Base-by-base conservation (phyloP, 2,888 invertebrate species). In the Onchidella celtica region DNA sequence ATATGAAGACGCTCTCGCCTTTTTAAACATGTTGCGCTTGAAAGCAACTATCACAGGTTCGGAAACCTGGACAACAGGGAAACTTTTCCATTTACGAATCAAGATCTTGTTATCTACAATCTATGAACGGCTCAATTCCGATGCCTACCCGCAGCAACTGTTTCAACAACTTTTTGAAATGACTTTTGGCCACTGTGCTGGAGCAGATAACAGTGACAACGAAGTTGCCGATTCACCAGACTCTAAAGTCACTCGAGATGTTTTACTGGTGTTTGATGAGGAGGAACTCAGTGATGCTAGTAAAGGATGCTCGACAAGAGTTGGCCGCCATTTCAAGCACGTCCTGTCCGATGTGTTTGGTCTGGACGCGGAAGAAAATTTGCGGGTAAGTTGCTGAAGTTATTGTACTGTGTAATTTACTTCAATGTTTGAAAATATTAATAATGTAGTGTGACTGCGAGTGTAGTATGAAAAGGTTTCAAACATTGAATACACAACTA, bases 131-230 rank as follows among this genome's bases (percentile, higher is more conserved):
- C 34, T 73, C 9, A 24, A 0, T 24, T 57, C 36, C 9, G 21
- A 11, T 14, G 36, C 32, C 17, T 59, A 61, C 17, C 59, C 73
- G 3, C 32, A 6, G 1, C 24, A 38, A 34, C 34, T 73, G 3
- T 73, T 59, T 32, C 73, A 73, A 17, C 59, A 73, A 38, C n/a
- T 59, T 11, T 73, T 73, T 38, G 27, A 73, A 27, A 34, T 73
- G 1, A 29, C 3, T 1, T 61, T 36, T 4, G 73, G 61, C n/a
- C n/a, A 3, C 4, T 73, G 73, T 57, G 32, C 57, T 11, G 73
- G 73, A n/a, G 0, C 34, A 2, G n/a, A 27, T 57, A 9, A 9
- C 21, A 47, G 9, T 47, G 47, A 17, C 6, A 47, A 17, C 17
- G 47, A 11, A 47, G 9, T 17, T 47, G 17, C 17, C 47, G 47